Evolutionary conservation across 2,113 vertebrate genomes (phyloP).

Genomic region (Trogon melanurus): DNA sequence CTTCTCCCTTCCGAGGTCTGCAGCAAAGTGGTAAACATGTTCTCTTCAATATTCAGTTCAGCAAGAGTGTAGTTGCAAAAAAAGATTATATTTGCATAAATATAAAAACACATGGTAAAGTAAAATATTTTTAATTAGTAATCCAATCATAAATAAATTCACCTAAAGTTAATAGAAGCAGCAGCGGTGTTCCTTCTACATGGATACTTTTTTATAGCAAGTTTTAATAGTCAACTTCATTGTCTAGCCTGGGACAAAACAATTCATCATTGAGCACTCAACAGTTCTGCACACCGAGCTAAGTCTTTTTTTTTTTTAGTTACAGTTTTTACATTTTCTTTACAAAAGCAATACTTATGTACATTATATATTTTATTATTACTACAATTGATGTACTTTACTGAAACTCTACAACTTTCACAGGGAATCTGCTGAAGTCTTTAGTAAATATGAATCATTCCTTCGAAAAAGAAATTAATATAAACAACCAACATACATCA

Average conservation of each 20-base stretch:
- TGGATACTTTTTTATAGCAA: conserved; percentile 54
- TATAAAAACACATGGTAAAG: conserved; percentile 67
- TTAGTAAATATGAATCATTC: conserved; percentile 73
- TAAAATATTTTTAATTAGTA: conserved; percentile 93
- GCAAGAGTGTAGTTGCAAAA: conserved; percentile 29
- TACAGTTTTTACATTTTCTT: conserved; percentile 85
- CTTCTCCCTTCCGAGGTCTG: not conserved
- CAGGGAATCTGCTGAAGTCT: conserved; percentile 73
- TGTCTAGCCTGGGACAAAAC: conserved; percentile 70
- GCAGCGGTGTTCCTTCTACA: conserved; percentile 79
- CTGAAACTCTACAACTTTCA: conserved; percentile 77
- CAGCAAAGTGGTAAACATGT: conserved; percentile 17
- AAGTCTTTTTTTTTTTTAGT: conserved; percentile 57
- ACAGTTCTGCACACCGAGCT: conserved; percentile 68
- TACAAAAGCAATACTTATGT: conserved; percentile 82
- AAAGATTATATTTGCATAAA: conserved; percentile 45
- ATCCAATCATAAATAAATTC: conserved; percentile 97
- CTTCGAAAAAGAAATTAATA: conserved; percentile 79
- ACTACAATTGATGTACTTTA: conserved; percentile 73
- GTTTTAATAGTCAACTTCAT: conserved; percentile 70
- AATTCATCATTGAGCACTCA: conserved; percentile 68
- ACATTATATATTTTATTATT: conserved; percentile 79
- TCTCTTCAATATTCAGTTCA: conserved; percentile 4
- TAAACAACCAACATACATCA: conserved; percentile 68
- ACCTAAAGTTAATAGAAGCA: conserved; percentile 91